Conservation (phyloP, 2,113 vertebrate genomes). For the Carassius carassius region DNA sequence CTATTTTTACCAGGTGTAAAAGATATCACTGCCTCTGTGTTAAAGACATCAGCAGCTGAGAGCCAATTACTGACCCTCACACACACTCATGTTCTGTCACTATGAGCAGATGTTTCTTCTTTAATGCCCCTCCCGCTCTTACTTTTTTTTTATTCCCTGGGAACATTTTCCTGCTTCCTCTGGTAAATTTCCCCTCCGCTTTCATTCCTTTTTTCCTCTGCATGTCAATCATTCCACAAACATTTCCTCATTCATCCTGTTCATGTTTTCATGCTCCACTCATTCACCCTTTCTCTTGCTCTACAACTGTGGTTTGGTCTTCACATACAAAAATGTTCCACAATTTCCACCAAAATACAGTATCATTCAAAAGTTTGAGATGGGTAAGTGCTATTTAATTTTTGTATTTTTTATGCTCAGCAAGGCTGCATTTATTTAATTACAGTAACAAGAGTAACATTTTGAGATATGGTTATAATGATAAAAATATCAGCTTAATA, state of each 20-base stretch:
- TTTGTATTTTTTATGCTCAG: neutral
- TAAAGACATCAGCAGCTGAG: slow-evolving; percentile 14
- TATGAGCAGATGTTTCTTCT: slow-evolving; percentile 18
- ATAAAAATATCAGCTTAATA: neutral
- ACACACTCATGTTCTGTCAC: neutral
- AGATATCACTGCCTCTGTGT: slow-evolving; percentile 3
- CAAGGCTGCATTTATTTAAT: neutral
- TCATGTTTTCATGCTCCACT: neutral
- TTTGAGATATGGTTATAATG: neutral
- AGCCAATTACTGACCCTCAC: slow-evolving; percentile 1
- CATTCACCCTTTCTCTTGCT: slow-evolving; percentile 27
- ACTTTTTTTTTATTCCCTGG: slow-evolving; percentile 3
- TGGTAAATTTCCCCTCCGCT: neutral
- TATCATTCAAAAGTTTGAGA: neutral
- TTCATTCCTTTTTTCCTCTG: slow-evolving; percentile 10
- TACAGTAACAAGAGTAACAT: neutral
- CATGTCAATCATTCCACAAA: slow-evolving; percentile 19
- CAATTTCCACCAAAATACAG: neutral
- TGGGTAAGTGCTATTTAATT: neutral
- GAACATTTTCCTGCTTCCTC: slow-evolving; percentile 43
- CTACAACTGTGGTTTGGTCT: neutral
- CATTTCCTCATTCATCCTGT: slow-evolving; percentile 1
- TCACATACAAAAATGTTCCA: neutral
- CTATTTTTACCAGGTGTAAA: slow-evolving; percentile 16
- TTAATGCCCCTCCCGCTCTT: slow-evolving; percentile 40